A percentile compares a stretch with the other conserved stretches of the same genome.
Conservation (phyloP, 1,140 invertebrate species). For the Drosophila kikkawai region DNA sequence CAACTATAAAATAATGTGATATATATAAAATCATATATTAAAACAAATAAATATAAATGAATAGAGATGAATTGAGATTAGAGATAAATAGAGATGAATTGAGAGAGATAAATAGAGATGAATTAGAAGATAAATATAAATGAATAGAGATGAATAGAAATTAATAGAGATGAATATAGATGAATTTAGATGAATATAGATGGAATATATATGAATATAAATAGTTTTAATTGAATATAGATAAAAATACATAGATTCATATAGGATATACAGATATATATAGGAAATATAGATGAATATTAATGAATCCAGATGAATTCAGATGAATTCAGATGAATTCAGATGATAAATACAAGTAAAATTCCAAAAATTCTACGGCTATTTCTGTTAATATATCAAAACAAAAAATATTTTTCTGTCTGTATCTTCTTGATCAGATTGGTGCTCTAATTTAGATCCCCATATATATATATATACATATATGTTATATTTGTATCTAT, state of each 20-base stretch:
- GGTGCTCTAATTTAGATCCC: constrained; percentile 7
- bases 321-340: too few species aligned
- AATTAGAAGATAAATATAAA: neutral
- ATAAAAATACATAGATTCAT: too few species aligned
- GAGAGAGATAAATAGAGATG: neutral
- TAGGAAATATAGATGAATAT: too few species aligned
- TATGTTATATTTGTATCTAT: constrained; percentile 11
- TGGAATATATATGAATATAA: neutral
- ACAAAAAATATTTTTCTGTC: neutral
- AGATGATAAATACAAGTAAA: neutral
- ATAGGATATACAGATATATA: too few species aligned
- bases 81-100: too few species aligned
- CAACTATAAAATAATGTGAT: neutral
- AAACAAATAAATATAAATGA: neutral
- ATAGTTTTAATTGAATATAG: neutral
- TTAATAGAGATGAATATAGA: neutral
- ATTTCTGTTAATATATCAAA: neutral
- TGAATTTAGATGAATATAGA: neutral
- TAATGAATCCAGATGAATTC: too few species aligned
- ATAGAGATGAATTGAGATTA: neutral
- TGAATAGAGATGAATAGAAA: too few species aligned
- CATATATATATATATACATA: neutral
- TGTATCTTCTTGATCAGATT: constrained; percentile 3
- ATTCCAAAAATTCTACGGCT: neutral
- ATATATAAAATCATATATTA: neutral